These are phyloP conservation scores for Anguilla pacifica DNA, from an alignment of 2,797 vertebrate species.

Conservation along the genomic window DNA sequence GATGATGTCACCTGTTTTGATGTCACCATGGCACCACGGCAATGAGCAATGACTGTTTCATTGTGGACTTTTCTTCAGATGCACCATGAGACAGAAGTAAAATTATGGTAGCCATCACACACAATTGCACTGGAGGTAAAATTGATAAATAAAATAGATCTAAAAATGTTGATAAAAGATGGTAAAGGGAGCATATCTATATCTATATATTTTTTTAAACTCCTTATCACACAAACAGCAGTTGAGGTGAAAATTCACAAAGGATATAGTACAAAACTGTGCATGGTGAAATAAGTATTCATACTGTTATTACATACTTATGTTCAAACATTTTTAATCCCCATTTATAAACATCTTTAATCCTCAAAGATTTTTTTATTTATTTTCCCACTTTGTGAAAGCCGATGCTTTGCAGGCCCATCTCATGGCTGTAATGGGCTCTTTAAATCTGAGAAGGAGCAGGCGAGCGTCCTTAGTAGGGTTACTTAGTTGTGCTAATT, in stretches of 20 bases:
- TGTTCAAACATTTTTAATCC: too few relatives aligned
- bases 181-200: too few relatives aligned
- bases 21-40: background rate
- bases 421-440: too few relatives aligned
- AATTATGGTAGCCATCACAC: background rate
- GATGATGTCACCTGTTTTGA: background rate
- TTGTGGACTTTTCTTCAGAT: conserved; percentile 37
- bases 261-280: background rate
- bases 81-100: background rate
- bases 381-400: background rate
- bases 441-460: too few relatives aligned
- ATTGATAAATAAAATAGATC: background rate
- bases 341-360: too few relatives aligned
- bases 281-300: background rate
- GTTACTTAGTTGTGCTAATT: background rate
- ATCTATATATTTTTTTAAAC: too few relatives aligned
- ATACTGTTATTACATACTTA: background rate
- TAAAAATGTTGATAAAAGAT: too few relatives aligned
- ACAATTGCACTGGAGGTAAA: background rate
- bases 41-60: conserved; percentile 27
- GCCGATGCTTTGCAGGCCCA: too few relatives aligned
- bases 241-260: background rate
- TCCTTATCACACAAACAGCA: background rate
- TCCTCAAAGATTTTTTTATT: too few relatives aligned
- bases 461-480: background rate